phyloP scores from a whole-genome alignment of 2,888 invertebrate genomes.

The Chorisops tibialis region DNA sequence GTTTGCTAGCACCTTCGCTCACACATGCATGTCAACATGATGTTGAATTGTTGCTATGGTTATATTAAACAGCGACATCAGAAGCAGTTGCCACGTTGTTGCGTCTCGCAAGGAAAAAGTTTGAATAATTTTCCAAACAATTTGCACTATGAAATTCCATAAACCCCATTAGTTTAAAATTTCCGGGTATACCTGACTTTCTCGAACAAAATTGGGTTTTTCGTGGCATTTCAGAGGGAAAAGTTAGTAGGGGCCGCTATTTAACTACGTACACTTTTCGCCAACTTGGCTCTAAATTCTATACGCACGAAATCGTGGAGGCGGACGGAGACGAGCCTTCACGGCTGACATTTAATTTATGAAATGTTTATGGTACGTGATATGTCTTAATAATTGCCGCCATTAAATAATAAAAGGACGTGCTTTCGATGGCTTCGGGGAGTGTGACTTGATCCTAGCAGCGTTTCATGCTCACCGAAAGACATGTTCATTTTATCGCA shows the following conservation, averaged over 20 bases:
- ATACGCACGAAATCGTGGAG: neutral
- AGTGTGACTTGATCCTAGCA: no score
- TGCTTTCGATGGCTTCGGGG: slow-evolving; percentile 8
- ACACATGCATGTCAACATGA: no score
- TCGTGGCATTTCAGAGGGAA: no score
- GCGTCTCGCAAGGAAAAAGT: neutral
- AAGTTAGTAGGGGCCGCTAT: no score
- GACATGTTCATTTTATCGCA: neutral
- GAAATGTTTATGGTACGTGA: slow-evolving; percentile 32
- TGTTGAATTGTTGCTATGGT: no score
- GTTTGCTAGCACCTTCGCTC: no score
- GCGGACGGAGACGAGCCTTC: neutral
- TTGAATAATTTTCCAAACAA: neutral
- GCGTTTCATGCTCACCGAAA: no score
- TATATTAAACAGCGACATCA: no score
- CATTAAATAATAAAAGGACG: slow-evolving; percentile 30
- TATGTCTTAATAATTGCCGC: slow-evolving; percentile 33
- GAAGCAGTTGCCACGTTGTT: no score
- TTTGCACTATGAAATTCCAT: neutral
- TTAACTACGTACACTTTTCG: no score
- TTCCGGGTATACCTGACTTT: neutral
- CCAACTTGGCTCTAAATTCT: no score
- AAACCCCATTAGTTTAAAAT: neutral
- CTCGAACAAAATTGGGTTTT: no score
- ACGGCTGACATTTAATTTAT: slow-evolving; percentile 23